A percentile compares a stretch with the other conserved stretches of the same genome.
Evolutionary conservation across 2,113 vertebrate genomes (phyloP).

Genomic region (Heloderma charlesbogerti): DNA sequence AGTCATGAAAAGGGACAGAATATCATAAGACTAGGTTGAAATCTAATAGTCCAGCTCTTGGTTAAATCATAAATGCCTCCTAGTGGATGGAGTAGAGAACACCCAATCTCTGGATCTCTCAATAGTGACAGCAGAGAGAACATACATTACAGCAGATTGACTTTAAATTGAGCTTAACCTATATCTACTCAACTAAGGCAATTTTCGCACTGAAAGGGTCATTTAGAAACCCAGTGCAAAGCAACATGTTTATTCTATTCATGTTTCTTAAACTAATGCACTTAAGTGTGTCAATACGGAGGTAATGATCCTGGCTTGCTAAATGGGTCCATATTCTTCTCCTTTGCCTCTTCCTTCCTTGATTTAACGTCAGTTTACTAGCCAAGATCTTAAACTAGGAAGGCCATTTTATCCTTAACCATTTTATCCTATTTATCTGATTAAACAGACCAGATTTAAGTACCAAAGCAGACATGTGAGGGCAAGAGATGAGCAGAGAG

Average conservation of each 20-base stretch:
- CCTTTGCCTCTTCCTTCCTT: background rate
- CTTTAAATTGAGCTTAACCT: too few relatives aligned
- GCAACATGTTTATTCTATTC: background rate
- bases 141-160: background rate
- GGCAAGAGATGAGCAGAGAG: background rate
- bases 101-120: background rate
- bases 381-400: background rate
- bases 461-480: background rate
- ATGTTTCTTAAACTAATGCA: background rate
- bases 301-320: background rate
- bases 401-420: background rate
- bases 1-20: background rate
- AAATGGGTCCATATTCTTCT: background rate
- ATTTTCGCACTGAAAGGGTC: background rate
- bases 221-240: background rate
- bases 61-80: background rate
- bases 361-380: background rate
- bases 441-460: background rate
- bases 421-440: background rate
- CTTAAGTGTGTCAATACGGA: background rate
- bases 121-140: background rate
- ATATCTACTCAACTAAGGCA: background rate
- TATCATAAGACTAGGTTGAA: background rate
- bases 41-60: background rate
- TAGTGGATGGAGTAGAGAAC: background rate